Evolutionary conservation across 2,113 vertebrate genomes (phyloP), one percentile per base, ranked within the genome.

Genomic region (Chaetodon auriga): DNA sequence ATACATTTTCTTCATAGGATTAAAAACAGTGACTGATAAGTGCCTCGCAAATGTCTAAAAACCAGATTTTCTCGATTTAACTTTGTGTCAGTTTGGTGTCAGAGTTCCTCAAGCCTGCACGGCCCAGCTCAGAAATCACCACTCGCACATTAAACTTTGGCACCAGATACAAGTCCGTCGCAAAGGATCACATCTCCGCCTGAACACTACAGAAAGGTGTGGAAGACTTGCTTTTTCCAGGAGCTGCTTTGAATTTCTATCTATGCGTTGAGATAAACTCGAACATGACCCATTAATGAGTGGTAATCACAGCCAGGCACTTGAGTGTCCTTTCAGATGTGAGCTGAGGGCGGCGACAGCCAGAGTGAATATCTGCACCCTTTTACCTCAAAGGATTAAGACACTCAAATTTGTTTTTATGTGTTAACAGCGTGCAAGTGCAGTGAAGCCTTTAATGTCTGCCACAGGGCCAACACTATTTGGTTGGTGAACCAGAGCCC

Each of bases 251-350:
- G n/a, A 48, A 57, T 68, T 64, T 71, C 15, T 43, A 43, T 45
- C 25, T 46, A 16, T 51, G 18, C 55, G 21, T 41, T 30, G 57
- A 76, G 35, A 53, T 36, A 35, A 30, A 72, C 25, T 51, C 23
- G 45, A 62, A 77, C 25, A 46, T 41, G 43, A 51, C n/a, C 14
- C 58, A 69, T 60, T 23, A n/a, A 70, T 54, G 45, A 62, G 35
- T 35, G 64, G 53, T 60, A 57, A 88, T 80, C 69, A 82, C 82
- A 88, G 68, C 35, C 89, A 92, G 89, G 82, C 93, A 93, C 92
- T 88, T 89, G 62, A 90, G 82, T 81, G 83, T 86, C 87, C 84
- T 81, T 75, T 85, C 57, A 80, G 65, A 74, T 90, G 65, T 60
- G 77, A 78, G 65, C 25, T 2, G 51, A 72, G 82, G 25, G n/a